Conservation (phyloP, 1,140 invertebrate genomes). For the Ceratoteleas bidentatus region DNA sequence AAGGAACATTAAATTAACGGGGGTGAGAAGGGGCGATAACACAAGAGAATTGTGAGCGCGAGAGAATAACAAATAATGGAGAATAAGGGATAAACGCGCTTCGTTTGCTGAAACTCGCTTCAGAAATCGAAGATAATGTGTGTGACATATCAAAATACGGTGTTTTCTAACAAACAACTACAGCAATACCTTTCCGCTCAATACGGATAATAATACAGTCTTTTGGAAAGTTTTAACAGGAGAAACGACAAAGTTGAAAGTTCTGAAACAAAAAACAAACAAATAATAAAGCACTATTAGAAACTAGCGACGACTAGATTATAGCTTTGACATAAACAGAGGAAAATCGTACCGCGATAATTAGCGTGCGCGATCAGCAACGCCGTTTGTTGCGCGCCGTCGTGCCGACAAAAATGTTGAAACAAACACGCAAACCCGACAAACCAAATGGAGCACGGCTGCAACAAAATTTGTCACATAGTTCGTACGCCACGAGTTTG, state of each 20-base stretch:
- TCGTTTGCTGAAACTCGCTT: slow-evolving; percentile 63
- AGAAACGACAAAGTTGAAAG: slow-evolving; percentile 63
- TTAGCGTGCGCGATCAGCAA: slow-evolving; percentile 38
- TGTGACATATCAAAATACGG: slow-evolving; percentile 78
- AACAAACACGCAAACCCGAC: too few relatives aligned
- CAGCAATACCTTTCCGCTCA: slow-evolving; percentile 78
- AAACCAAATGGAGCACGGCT: background rate
- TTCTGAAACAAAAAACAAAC: slow-evolving; percentile 41
- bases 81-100: slow-evolving; percentile 50
- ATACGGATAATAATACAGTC: slow-evolving; percentile 74
- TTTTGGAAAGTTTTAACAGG: slow-evolving; percentile 69
- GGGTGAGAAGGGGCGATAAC: too few relatives aligned
- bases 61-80: slow-evolving; percentile 31
- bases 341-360: slow-evolving; percentile 33
- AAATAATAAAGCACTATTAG: slow-evolving; percentile 60
- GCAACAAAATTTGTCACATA: slow-evolving; percentile 60
- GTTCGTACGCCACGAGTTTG: slow-evolving; percentile 49
- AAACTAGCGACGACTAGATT: slow-evolving; percentile 62
- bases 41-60: too few relatives aligned
- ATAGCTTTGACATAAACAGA: slow-evolving; percentile 52
- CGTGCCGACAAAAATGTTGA: slow-evolving; percentile 39
- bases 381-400: slow-evolving; percentile 49
- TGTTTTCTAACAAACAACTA: slow-evolving; percentile 73
- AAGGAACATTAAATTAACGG: too few relatives aligned
- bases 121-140: slow-evolving; percentile 62